phyloP scores from a whole-genome alignment of 2,113 vertebrate species.

The Emydura subglobosa region DNA sequence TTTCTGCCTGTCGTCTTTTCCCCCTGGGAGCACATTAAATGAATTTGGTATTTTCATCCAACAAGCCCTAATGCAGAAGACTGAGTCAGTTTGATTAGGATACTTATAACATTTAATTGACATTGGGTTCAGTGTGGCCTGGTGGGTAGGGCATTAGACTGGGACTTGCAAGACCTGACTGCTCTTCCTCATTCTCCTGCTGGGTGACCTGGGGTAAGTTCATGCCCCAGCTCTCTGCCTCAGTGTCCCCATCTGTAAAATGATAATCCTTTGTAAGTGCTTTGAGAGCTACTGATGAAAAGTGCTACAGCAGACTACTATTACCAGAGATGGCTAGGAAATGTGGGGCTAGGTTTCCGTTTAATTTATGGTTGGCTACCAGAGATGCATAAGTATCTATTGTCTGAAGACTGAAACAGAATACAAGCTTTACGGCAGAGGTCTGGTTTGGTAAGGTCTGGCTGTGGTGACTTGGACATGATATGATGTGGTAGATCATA shows the following conservation, averaged over 20 bases:
- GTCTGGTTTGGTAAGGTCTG: background rate
- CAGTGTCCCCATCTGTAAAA: background rate
- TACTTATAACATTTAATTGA: background rate
- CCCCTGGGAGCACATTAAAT: background rate
- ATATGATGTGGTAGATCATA: background rate
- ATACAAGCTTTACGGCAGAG: background rate
- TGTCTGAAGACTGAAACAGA: fast-evolving
- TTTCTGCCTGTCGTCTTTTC: fast-evolving
- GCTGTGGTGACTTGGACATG: background rate
- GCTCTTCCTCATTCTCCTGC: background rate
- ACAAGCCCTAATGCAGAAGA: background rate
- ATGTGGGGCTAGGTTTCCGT: background rate
- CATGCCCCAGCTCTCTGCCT: background rate
- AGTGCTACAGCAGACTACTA: background rate
- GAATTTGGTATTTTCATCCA: background rate
- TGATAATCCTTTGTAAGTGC: too few relatives aligned
- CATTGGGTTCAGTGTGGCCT: background rate
- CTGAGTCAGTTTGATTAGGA: fast-evolving
- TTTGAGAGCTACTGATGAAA: background rate
- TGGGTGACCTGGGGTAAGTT: background rate
- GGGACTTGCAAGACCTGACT: background rate
- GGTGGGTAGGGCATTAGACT: background rate
- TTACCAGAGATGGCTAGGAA: fast-evolving
- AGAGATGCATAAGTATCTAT: fast-evolving
- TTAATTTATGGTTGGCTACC: fast-evolving